These are phyloP conservation scores for Aphelinus certus DNA, from an alignment of 1,140 invertebrate species.

Conservation along the genomic window DNA sequence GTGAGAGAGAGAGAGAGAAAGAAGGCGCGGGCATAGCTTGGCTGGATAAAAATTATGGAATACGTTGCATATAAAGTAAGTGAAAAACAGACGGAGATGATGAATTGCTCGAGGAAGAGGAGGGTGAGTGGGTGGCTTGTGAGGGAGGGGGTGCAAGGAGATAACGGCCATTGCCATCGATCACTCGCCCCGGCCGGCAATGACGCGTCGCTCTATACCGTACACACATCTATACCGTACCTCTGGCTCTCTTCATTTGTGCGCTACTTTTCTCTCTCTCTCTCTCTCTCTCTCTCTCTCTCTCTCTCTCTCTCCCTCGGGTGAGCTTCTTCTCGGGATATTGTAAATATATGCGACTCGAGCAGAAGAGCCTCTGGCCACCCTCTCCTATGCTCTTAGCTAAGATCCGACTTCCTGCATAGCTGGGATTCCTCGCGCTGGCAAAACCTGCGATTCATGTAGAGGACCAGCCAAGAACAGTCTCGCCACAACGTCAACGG, in stretches of 20 bases:
- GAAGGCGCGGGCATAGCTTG: slow-evolving; percentile 7
- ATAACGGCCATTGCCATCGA: slow-evolving; percentile 64
- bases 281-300: slow-evolving; percentile 38
- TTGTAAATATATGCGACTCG: not conserved
- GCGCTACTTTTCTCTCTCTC: slow-evolving; percentile 14
- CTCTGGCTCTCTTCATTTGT: slow-evolving; percentile 8
- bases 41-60: slow-evolving; percentile 67
- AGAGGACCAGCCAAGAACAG: slow-evolving; percentile 13
- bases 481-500: not conserved
- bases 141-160: slow-evolving; percentile 51
- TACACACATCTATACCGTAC: not conserved
- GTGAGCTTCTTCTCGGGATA: too few relatives aligned
- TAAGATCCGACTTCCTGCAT: slow-evolving; percentile 5
- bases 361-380: not conserved
- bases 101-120: slow-evolving; percentile 57
- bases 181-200: slow-evolving; percentile 60
- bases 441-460: slow-evolving; percentile 19
- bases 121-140: slow-evolving; percentile 45
- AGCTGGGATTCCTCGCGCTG: not conserved
- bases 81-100: slow-evolving; percentile 66
- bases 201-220: slow-evolving; percentile 50
- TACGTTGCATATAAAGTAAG: slow-evolving; percentile 67
- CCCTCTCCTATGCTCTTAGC: slow-evolving; percentile 22
- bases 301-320: slow-evolving; percentile 35
- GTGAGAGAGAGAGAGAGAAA: too few relatives aligned